Evolutionary conservation across 2,113 vertebrate genomes (phyloP).

Genomic region (Girardinichthys multiradiatus): DNA sequence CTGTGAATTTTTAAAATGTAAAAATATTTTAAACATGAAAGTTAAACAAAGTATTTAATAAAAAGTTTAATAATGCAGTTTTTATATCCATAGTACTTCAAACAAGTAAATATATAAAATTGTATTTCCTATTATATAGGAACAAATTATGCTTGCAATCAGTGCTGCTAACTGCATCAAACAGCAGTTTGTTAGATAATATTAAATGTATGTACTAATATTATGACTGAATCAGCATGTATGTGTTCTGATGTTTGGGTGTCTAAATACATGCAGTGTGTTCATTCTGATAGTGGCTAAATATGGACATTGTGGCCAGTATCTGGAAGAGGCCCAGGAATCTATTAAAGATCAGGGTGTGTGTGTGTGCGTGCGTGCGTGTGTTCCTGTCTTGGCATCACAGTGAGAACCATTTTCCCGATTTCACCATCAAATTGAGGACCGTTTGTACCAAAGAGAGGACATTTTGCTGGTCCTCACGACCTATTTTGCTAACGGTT

Average conservation of each 20-base stretch:
- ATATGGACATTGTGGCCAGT: background rate
- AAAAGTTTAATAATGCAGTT: background rate
- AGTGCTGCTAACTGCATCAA: background rate
- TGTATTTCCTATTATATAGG: no score
- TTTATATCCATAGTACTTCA: background rate
- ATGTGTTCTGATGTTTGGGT: background rate
- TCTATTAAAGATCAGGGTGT: background rate
- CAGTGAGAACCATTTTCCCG: no score
- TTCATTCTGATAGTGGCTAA: conserved; percentile 15
- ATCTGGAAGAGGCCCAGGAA: background rate
- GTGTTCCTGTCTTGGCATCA: background rate
- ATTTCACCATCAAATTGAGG: no score
- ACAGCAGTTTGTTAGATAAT: background rate
- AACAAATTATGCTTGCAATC: no score
- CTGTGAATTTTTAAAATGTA: background rate
- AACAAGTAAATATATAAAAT: background rate
- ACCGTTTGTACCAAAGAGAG: no score
- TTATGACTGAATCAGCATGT: background rate
- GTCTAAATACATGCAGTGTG: conserved; percentile 6
- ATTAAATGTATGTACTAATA: background rate
- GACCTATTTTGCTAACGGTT: no score
- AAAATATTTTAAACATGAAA: background rate
- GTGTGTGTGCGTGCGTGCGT: conserved; percentile 5
- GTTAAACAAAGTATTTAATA: background rate
- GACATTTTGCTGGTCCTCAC: no score